Base-by-base conservation (phyloP, 2,888 invertebrate genomes). In the Gisinianus flammeolus region DNA sequence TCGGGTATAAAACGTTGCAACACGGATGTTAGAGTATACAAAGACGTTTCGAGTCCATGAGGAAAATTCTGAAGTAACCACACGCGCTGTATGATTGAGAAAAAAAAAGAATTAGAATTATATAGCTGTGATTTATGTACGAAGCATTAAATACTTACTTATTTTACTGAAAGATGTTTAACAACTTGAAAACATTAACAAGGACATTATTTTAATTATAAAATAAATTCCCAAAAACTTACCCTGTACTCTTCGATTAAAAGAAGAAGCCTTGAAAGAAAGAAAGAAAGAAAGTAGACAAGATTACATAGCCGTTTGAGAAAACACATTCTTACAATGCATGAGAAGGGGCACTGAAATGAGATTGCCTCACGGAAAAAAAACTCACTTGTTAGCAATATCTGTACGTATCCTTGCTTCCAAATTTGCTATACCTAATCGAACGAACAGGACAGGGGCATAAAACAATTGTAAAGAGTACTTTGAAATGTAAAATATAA, bases 401-500 rank as follows among this genome's bases (percentile, higher is more conserved):
- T 91, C 91, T n/a, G 91, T 91, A 80, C 90, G 88, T 54, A 90
- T 88, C 22, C 91, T 91, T 19, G 90, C 89, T 24, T 90, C 89
- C n/a, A 91, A 86, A 86, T 91, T 91, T 76, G 88, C 88, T 12
- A 91, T 88, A 26, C 91, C 79, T 75, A 44, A 10, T 62, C 24
- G 10, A 24, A 72, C n/a, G 26, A 71, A 56, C 66, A 33, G 16
- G 16, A 66, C 16, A 4, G 1, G 19, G 16, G 16, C 10, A 44
- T 10, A 58, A 58, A 58, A 58, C 24, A 58, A 58, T 10, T 10
- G 16, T 44, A 12, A 44, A 12, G 8, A 16, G 52, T 44, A 44
- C 52, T 10, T 8, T 16, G 16, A 16, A 44, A 12, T 44, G 8
- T 16, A 44, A 44, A 44, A 44, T 44, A 44, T 44, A 44, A 44